These are phyloP conservation scores for Bubalus kerabau DNA, from an alignment of 2,113 vertebrate genomes.

Conservation along the genomic window DNA sequence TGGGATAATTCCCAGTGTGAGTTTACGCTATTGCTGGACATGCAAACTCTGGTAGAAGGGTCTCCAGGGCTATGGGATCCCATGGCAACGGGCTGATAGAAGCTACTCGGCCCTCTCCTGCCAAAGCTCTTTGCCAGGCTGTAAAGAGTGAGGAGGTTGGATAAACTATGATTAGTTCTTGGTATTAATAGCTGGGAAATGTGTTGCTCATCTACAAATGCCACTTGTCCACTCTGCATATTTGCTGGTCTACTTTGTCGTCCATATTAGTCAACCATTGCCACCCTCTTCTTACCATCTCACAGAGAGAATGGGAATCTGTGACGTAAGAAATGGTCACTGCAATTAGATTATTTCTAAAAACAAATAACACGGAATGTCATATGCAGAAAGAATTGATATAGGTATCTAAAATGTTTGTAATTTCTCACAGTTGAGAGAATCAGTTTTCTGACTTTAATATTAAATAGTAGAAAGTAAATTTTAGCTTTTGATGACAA, in stretches of 20 bases:
- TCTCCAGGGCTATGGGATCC: not conserved
- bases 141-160: not conserved
- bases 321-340: not conserved
- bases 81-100: conserved; percentile 2
- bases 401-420: not conserved
- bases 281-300: not conserved
- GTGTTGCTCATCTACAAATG: not conserved
- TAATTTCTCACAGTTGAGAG: conserved; percentile 30
- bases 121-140: not conserved
- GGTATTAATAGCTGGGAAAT: not conserved
- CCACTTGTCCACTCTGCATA: not conserved
- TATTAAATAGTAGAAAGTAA: not conserved
- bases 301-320: not conserved
- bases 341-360: conserved; percentile 18
- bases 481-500: not conserved
- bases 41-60: not conserved
- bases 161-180: not conserved
- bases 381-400: conserved; percentile 54
- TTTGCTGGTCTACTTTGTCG: not conserved
- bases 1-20: not conserved
- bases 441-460: conserved; percentile 47
- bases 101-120: not conserved
- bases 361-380: not conserved
- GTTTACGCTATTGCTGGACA: not conserved
- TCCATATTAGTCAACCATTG: not conserved